Evolutionary conservation across 2,113 vertebrate species (phyloP), one percentile per base, ranked within the genome.

Genomic region (Dasyurus viverrinus): DNA sequence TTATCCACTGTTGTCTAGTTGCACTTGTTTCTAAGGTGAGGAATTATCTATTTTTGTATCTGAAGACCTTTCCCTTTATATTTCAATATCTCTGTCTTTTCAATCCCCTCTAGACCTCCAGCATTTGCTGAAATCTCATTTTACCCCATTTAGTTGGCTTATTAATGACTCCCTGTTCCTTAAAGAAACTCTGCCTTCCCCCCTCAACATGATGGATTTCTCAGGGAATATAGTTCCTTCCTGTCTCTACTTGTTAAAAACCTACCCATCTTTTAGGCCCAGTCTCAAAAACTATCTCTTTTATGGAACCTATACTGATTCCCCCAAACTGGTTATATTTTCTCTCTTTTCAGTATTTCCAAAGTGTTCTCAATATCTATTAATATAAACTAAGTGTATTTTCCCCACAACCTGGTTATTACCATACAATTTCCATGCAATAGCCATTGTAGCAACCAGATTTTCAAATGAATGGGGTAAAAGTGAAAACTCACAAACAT

Each of bases 401-500:
- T 84, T 7, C 23, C n/a, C n/a, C 16, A 42, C 42, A 16, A 8
- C 36, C n/a, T 42, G 36, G 68, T 42, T 84, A 22, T 42, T 84
- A 84, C 7, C 36, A 76, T 68, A 68, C 0, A 19, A 42, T 84
- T 19, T 84, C 7, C 2, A n/a, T 84, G n/a, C 16, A 14, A 55
- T 24, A 7, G 19, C 22, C 7, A 55, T 93, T 55, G 84, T 76
- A 89, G 36, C 24, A n/a, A 12, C 23, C 19, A 23, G 36, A 84
- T n/a, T 95, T 90, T 95, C 50, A 94, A 94, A 53, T 52, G 27
- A 93, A 94, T 19, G 10, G n/a, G 22, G 25, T 12, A 42, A 93
- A 92, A 53, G 7, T 89, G 89, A 68, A 92, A 89, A 53, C 16
- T 27, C 11, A 24, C 89, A 27, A 89, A 12, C 19, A 1, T 90